Evolutionary conservation across 2,797 vertebrate genomes (phyloP), one percentile per base, ranked within the genome.

Genomic region (Pampus argenteus): DNA sequence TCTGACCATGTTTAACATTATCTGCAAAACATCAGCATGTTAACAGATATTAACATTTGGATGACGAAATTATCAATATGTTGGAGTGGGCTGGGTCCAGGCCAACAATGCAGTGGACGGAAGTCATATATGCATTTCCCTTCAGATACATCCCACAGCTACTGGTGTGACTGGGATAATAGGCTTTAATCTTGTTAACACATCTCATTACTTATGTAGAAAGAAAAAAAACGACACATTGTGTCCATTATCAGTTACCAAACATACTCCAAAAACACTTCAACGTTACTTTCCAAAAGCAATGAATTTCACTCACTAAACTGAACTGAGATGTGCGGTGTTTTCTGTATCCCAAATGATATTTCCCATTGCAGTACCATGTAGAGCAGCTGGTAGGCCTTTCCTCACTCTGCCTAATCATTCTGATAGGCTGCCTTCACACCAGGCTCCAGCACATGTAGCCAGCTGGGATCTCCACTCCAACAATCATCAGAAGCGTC

Each of bases 351-450:
- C 49, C 40, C 25, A 70, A 68, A 61, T 66, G 26, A 54, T 38
- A 58, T 74, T 82, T 79, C 51, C 80, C 18, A 25, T 28, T 66
- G 17, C 66, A 59, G 23, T 66, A 51, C 56, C 55, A 74, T 74
- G 62, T 50, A 29, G 57, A 81, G 72, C 76, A 84, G 72, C 76
- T 78, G 64, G 26, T 66, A 49, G 67, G 48, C 56, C 40, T 70
- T 51, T 44, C 48, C 62, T 63, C 47, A 60, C 56, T 84, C 59
- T 70, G 71, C 72, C 82, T 87, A 88, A 88, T 89, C 87, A 84
- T 86, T 83, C 74, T 79, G 84, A 91, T 80, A 70, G 86, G 75
- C 77, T 77, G 81, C 77, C 77, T 83, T 65, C 83, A 79, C 81
- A 74, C 62, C 71, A 59, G 54, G 79, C 74, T 76, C 68, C 54